Percentiles rank a stretch among this genome's conserved stretches.
phyloP scores from a whole-genome alignment of 30 jellyfish, hydroid and myxozoan genomes.

The Clytia hemisphaerica region DNA sequence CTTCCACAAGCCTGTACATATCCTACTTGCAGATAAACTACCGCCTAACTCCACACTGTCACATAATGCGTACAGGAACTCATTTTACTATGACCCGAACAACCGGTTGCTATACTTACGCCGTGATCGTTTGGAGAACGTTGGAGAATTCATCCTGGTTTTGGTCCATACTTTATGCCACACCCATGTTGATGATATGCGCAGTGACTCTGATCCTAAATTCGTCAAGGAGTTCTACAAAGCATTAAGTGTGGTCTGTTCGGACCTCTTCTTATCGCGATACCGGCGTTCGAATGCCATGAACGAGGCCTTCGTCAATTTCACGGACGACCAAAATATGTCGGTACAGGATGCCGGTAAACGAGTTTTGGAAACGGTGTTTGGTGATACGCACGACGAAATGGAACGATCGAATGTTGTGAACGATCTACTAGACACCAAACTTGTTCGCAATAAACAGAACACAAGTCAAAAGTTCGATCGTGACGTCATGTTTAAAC shows the following conservation, averaged over 20 bases:
- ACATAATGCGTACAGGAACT: constrained; percentile 76
- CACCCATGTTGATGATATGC: constrained; percentile 68
- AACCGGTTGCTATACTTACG: constrained; percentile 74
- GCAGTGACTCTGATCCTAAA: constrained; percentile 75
- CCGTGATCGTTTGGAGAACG: constrained; percentile 70
- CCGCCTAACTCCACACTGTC: constrained; percentile 64
- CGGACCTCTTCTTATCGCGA: constrained; percentile 80
- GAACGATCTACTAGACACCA: constrained; percentile 67
- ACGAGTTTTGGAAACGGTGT: constrained; percentile 62
- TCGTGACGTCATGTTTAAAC: constrained; percentile 53
- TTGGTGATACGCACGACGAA: constrained; percentile 83
- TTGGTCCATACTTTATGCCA: constrained; percentile 86
- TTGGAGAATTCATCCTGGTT: constrained; percentile 86
- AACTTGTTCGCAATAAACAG: constrained; percentile 51
- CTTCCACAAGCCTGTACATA: constrained; percentile 67
- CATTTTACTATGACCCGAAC: constrained; percentile 82
- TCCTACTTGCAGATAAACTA: constrained; percentile 81
- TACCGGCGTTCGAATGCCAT: constrained; percentile 78
- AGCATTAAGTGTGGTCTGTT: constrained; percentile 77
- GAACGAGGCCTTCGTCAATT: constrained; percentile 55
- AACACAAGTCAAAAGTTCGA: constrained; percentile 46
- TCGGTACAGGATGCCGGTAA: constrained; percentile 70
- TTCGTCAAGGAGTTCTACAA: constrained; percentile 81
- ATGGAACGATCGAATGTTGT: constrained; percentile 74
- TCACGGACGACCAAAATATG: constrained; percentile 48